These are phyloP conservation scores for Drosophila neotestacea DNA, from an alignment of 2,888 invertebrate species.

Conservation along the genomic window DNA sequence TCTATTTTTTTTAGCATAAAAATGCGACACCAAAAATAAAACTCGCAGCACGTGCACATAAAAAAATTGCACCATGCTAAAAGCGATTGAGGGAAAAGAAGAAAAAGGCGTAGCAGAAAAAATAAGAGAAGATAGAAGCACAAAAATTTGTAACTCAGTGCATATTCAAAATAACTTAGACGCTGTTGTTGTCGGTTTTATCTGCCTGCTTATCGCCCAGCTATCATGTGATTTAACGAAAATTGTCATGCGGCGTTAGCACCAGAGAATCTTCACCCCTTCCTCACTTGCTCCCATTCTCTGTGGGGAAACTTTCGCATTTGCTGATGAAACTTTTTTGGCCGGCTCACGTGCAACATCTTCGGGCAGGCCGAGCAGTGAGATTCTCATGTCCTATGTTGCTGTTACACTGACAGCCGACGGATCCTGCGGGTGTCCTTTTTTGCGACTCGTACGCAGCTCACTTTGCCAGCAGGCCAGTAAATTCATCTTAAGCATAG, in stretches of 20 bases:
- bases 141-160: slow-evolving; percentile 9
- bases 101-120: background rate
- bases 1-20: slow-evolving; percentile 7
- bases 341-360: slow-evolving; percentile 67
- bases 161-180: slow-evolving; percentile 29
- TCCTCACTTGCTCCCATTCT: background rate
- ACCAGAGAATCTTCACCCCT: slow-evolving; percentile 21
- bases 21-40: slow-evolving; percentile 1
- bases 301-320: slow-evolving; percentile 17
- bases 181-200: slow-evolving; percentile 45
- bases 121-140: background rate
- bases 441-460: slow-evolving; percentile 40
- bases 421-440: slow-evolving; percentile 49
- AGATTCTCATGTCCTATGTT: slow-evolving; percentile 24
- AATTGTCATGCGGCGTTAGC: slow-evolving; percentile 55
- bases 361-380: slow-evolving; percentile 45
- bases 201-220: slow-evolving; percentile 64
- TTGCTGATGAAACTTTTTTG: slow-evolving; percentile 37
- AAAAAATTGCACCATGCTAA: slow-evolving; percentile 9
- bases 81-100: background rate
- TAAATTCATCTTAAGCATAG: slow-evolving; percentile 48
- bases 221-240: slow-evolving; percentile 58
- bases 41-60: slow-evolving; percentile 13
- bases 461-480: slow-evolving; percentile 41
- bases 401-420: slow-evolving; percentile 14